Base-by-base conservation (phyloP, 2,113 vertebrate species). In the Heliornis fulica region DNA sequence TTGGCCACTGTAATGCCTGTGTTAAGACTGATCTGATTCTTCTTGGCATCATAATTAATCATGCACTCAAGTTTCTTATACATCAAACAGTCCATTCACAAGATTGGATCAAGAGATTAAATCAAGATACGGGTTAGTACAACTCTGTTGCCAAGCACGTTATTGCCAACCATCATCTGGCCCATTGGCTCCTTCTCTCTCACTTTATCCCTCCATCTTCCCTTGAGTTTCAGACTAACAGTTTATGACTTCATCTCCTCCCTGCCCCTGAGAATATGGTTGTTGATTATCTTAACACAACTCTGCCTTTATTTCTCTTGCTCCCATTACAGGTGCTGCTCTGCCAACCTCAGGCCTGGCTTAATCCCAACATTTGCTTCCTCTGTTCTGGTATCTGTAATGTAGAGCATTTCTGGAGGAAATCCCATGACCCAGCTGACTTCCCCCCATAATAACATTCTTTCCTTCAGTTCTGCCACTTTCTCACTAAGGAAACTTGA, bases 181-280 rank as follows among this genome's bases (percentile, higher is more conserved):
- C 18, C 50, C 72, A 70, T 34, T 4, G 7, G 11, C 45, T 90
- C 32, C 43, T 90, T 72, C 45, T 78, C 22, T 87, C 70, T 79
- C 65, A 25, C 46, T 84, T 93, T 95, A 96, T 97, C 94, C 83
- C 46, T 90, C 54, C 72, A 75, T 95, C 94, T 93, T 78, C 56
- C 40, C 72, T 75, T 50, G 34, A 92, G 89, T 94, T 96, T 94
- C 93, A 92, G 80, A 75, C 64, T 78, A 70, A 57, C 54, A 81
- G 43, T 84, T 93, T 81, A 89, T 92, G 51, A 90, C 56, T 94
- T 83, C 83, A 82, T 88, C 60, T 84, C 56, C 70, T 95, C 89
- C 83, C 93, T 94, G 68, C 34, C 46, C 32, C 32, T 1, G 3
- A 89, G 86, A 94, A 84, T 82, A 40, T 2, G 2, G 13, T 70